These are phyloP conservation scores for Cygnus atratus DNA, from an alignment of 2,113 vertebrate genomes.

Conservation along the genomic window DNA sequence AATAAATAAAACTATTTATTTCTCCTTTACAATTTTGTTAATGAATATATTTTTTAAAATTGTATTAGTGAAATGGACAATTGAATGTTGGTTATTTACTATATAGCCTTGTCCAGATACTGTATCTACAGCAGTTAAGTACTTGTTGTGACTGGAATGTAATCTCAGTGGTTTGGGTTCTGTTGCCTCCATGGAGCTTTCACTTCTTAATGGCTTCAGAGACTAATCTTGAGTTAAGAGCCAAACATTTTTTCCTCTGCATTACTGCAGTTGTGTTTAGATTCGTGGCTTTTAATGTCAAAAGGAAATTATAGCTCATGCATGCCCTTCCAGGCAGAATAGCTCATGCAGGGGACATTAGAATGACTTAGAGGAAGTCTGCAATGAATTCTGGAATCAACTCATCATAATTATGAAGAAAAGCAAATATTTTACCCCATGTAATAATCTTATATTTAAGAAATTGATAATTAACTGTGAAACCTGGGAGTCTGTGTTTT, in stretches of 20 bases:
- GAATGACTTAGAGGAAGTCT: constrained; percentile 3
- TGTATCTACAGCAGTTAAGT: constrained; percentile 8
- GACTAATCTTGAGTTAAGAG: constrained; percentile 30
- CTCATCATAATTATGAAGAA: constrained; percentile 2
- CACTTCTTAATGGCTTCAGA: constrained; percentile 28
- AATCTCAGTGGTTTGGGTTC: constrained; percentile 25
- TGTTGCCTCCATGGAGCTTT: not conserved
- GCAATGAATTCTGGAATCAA: not conserved
- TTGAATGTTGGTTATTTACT: not conserved
- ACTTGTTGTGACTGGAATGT: constrained; percentile 42
- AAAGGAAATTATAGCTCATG: constrained; percentile 29
- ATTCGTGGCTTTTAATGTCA: constrained; percentile 58
- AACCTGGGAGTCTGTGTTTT: not conserved
- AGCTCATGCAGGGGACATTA: not conserved
- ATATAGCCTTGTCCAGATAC: not conserved
- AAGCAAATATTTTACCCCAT: not conserved
- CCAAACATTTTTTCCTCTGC: constrained; percentile 14
- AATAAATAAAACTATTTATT: not conserved
- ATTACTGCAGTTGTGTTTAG: constrained; percentile 29
- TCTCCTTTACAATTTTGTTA: not conserved
- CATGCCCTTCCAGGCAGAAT: constrained; percentile 19
- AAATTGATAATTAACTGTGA: constrained; percentile 19
- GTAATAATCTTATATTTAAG: not conserved
- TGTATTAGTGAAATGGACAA: not conserved
- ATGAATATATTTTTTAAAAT: not conserved